phyloP scores from a whole-genome alignment of 2,797 vertebrate genomes.

The Pseudochromis fuscus region DNA sequence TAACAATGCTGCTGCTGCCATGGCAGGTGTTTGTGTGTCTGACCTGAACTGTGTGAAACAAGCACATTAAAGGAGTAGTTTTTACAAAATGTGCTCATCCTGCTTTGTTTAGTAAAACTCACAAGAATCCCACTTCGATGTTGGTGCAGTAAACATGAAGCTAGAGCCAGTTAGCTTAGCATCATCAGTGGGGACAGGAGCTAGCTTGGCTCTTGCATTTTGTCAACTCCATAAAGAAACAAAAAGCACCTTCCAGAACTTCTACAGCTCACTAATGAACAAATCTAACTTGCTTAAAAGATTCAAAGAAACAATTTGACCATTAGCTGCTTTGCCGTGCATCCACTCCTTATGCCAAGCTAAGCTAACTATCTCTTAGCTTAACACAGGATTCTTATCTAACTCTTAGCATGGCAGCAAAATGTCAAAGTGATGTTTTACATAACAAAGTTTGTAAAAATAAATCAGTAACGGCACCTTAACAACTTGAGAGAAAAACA shows the following conservation, averaged over 20 bases:
- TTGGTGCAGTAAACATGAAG: not conserved
- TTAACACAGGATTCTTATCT: not conserved
- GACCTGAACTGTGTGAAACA: not conserved
- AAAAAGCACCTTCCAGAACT: not conserved
- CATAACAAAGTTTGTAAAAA: not conserved
- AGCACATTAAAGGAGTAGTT: not conserved
- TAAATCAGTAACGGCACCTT: no score
- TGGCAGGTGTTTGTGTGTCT: not conserved
- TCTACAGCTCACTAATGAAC: not conserved
- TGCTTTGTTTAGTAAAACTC: not conserved
- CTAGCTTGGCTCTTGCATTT: not conserved
- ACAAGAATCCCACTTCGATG: not conserved
- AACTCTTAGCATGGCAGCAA: not conserved
- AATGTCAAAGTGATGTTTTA: not conserved
- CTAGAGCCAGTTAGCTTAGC: not conserved
- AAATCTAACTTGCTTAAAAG: not conserved
- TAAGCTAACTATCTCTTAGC: not conserved
- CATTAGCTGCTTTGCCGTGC: not conserved
- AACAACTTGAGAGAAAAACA: conserved; percentile 13
- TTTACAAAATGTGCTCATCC: not conserved
- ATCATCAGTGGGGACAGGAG: not conserved
- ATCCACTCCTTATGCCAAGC: conserved; percentile 9
- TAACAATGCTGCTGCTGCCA: no score
- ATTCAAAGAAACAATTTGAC: not conserved
- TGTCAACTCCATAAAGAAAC: not conserved